Percentiles rank a stretch among this genome's conserved stretches.
Conservation (phyloP, 2,888 invertebrate species). For the Agriotes lineatus region DNA sequence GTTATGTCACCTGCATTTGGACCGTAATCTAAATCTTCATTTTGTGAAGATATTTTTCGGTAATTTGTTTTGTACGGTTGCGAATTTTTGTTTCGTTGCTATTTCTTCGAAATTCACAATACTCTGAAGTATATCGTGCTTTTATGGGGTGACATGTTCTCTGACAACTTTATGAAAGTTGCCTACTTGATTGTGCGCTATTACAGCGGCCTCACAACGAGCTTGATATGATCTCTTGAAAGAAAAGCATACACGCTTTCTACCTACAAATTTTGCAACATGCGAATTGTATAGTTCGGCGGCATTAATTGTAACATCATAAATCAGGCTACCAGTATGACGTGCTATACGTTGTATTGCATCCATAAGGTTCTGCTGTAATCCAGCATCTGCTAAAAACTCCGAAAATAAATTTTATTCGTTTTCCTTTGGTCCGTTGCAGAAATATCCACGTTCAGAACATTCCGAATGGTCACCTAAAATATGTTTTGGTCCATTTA, state of each 20-base stretch:
- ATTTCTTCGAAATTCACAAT: no score
- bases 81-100: no score
- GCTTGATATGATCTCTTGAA: neutral
- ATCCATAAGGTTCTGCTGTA: slow-evolving; percentile 12
- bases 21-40: no score
- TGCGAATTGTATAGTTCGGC: slow-evolving; percentile 32
- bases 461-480: slow-evolving; percentile 9
- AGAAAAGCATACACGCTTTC: no score
- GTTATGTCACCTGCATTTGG: no score
- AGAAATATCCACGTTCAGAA: neutral
- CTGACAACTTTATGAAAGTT: neutral
- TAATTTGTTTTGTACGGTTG: no score
- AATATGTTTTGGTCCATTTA: slow-evolving; percentile 14
- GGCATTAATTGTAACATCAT: slow-evolving; percentile 14
- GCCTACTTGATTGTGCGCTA: neutral
- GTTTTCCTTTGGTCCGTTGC: slow-evolving; percentile 1
- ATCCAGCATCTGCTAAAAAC: neutral
- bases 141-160: neutral
- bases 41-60: no score
- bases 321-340: no score
- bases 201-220: neutral
- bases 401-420: neutral
- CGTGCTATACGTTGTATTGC: no score
- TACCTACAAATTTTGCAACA: no score
- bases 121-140: neutral